phyloP scores from a whole-genome alignment of 2,113 vertebrate genomes.

The Balaenoptera acutorostrata region DNA sequence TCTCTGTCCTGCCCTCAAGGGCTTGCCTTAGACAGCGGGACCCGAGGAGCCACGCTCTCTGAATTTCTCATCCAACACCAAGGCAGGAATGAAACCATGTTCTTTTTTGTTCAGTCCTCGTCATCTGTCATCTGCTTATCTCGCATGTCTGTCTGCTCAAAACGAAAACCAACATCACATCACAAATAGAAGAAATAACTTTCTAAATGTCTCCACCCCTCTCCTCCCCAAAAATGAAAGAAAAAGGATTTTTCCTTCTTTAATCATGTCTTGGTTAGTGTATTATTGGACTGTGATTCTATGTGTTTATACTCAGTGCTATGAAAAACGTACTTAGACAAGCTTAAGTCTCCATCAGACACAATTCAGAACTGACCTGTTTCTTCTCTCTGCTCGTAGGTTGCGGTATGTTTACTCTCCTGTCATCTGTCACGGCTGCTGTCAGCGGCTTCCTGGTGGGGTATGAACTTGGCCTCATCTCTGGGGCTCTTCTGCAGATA shows the following conservation, averaged over 20 bases:
- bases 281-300: background rate
- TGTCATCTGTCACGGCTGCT: conserved; percentile 87
- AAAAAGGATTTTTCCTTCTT: background rate
- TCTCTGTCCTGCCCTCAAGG: background rate
- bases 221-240: background rate
- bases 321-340: background rate
- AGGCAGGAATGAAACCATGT: background rate
- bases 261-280: background rate
- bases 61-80: background rate
- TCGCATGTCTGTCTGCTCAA: background rate
- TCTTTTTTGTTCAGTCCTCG: background rate
- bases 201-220: background rate
- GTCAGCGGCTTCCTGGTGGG: conserved; percentile 94
- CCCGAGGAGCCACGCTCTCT: background rate
- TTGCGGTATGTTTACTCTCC: conserved; percentile 85
- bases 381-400: conserved; percentile 79
- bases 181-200: background rate
- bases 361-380: conserved; percentile 1
- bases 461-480: conserved; percentile 94
- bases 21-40: background rate
- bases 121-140: background rate
- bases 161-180: background rate
- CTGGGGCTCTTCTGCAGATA: conserved; percentile 94
- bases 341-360: background rate
- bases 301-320: background rate